Evolutionary conservation across 2,113 vertebrate species (phyloP).

Genomic region (Perccottus glenii): DNA sequence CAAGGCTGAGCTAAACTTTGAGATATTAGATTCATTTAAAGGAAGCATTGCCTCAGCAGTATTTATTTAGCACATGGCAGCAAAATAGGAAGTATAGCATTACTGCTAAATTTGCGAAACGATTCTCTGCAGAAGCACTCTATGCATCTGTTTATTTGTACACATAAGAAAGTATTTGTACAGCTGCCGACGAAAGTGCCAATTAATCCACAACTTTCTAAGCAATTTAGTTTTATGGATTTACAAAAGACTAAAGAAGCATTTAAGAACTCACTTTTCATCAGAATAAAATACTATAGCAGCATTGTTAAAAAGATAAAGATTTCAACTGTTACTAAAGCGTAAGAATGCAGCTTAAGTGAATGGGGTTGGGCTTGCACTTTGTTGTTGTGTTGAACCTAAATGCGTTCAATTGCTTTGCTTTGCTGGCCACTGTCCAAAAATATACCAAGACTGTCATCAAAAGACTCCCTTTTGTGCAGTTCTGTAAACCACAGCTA

Average conservation of each 20-base stretch:
- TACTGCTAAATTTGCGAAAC: conserved; percentile 23
- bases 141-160: conserved; percentile 14
- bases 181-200: conserved; percentile 6
- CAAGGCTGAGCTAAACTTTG: conserved; percentile 30
- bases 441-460: no score
- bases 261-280: background rate
- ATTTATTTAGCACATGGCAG: conserved; percentile 41
- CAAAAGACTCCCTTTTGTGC: no score
- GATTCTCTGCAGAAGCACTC: background rate
- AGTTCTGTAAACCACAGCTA: no score
- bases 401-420: no score
- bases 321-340: no score
- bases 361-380: no score
- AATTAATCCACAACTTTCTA: background rate
- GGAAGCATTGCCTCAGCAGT: conserved; percentile 21
- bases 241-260: background rate
- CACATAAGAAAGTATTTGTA: conserved; percentile 3
- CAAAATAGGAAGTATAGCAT: conserved; percentile 25
- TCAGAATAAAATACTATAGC: no score
- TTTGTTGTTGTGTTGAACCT: no score
- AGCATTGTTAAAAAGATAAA: no score
- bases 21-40: conserved; percentile 17
- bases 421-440: no score
- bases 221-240: background rate
- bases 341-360: no score